Evolutionary conservation across 2,888 invertebrate species (phyloP).

Genomic region (Copidosoma aretas): DNA sequence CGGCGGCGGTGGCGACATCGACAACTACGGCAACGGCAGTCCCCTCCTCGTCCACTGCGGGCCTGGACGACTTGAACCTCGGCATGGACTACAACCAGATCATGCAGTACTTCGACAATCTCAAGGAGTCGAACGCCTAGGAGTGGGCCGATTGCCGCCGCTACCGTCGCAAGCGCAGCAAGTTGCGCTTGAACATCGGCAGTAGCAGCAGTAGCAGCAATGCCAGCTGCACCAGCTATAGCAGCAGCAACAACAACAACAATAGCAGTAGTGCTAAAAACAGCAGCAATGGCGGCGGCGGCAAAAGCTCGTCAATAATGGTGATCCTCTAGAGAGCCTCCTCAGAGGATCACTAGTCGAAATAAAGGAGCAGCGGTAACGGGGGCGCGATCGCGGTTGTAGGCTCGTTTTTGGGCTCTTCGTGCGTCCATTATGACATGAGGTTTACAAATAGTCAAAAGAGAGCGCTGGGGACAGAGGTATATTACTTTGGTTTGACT

Average conservation of each 20-base stretch:
- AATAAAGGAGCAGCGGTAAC: no score
- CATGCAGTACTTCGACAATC: conserved; percentile 97
- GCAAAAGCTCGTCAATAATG: no score
- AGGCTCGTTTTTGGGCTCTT: no score
- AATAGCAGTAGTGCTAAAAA: conserved; percentile 1
- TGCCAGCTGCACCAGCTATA: conserved; percentile 8
- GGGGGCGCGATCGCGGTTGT: no score
- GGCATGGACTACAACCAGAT: conserved; percentile 98
- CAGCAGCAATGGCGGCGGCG: conserved; percentile 1
- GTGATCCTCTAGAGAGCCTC: no score
- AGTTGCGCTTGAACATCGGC: conserved; percentile 29
- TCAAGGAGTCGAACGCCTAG: conserved; percentile 92
- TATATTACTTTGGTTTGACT: no score
- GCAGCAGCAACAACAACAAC: not conserved
- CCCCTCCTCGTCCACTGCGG: conserved; percentile 62
- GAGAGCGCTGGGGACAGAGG: no score
- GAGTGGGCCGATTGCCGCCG: conserved; percentile 34
- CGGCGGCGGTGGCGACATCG: not conserved
- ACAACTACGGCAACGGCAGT: conserved; percentile 58
- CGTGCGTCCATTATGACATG: no score
- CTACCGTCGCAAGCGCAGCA: conserved; percentile 30
- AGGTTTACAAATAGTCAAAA: no score
- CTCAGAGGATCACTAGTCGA: no score
- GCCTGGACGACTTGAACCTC: conserved; percentile 78
- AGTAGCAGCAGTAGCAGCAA: conserved; percentile 16